Evolutionary conservation across 2,888 invertebrate genomes (phyloP).

Genomic region (Exocentrus adspersus): DNA sequence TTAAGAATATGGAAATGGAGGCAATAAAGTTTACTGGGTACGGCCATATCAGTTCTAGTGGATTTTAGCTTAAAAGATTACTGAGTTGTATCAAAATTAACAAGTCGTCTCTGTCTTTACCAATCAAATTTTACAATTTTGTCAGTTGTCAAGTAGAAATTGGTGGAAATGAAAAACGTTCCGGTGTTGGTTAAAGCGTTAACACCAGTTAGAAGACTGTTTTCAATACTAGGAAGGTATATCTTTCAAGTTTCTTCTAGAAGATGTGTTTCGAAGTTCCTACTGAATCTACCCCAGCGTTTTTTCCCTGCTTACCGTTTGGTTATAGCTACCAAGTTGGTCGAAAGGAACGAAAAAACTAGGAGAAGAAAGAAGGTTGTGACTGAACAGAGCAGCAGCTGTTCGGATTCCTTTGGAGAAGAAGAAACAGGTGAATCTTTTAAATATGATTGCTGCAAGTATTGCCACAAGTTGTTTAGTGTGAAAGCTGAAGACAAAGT

Average conservation of each 20-base stretch:
- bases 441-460: conserved; percentile 31
- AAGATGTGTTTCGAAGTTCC: conserved; percentile 37
- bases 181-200: background rate
- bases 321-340: conserved; percentile 32
- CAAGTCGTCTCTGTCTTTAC: too few relatives aligned
- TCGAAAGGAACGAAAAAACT: conserved; percentile 35
- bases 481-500: background rate
- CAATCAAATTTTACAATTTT: too few relatives aligned
- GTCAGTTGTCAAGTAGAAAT: too few relatives aligned
- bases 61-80: too few relatives aligned
- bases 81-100: too few relatives aligned
- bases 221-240: conserved; percentile 32
- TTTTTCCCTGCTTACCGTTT: conserved; percentile 44
- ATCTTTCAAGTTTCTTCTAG: conserved; percentile 36
- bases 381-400: conserved; percentile 9
- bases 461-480: conserved; percentile 27
- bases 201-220: conserved; percentile 14
- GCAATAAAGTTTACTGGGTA: background rate
- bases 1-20: background rate
- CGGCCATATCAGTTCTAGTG: too few relatives aligned
- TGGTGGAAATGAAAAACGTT: background rate
- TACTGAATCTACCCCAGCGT: conserved; percentile 39
- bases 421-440: too few relatives aligned
- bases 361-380: conserved; percentile 19
- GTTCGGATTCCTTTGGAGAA: too few relatives aligned